These are phyloP conservation scores for Pseudachorutes palmiensis DNA, from an alignment of 1,140 invertebrate species.

Conservation along the genomic window DNA sequence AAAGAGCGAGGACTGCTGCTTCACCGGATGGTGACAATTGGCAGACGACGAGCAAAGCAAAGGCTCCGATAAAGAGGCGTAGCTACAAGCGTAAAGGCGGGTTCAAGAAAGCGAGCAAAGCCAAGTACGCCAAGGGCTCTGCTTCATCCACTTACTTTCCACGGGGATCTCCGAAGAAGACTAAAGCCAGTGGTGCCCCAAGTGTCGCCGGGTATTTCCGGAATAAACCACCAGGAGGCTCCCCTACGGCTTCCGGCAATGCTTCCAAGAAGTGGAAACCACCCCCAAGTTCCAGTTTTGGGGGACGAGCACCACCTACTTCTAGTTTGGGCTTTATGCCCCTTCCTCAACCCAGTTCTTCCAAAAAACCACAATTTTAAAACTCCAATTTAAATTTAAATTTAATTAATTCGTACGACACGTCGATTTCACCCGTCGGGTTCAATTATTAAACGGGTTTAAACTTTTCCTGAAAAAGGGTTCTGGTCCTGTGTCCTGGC, in stretches of 20 bases:
- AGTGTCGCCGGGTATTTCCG: background rate
- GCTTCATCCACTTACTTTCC: too few relatives aligned
- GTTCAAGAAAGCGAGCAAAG: background rate
- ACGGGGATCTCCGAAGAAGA: background rate
- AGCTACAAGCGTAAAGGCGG: background rate
- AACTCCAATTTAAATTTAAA: background rate
- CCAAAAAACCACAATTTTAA: slow-evolving; percentile 3
- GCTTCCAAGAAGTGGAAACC: background rate
- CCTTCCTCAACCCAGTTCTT: background rate
- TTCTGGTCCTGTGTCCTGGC: too few relatives aligned
- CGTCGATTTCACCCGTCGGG: too few relatives aligned
- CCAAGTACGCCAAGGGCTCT: too few relatives aligned
- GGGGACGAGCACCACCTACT: background rate
- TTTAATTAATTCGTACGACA: too few relatives aligned
- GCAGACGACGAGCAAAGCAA: background rate
- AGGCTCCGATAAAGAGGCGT: background rate
- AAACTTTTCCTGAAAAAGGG: too few relatives aligned
- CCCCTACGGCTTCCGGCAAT: background rate
- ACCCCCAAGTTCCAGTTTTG: background rate
- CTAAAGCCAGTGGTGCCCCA: background rate
- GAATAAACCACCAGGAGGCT: background rate
- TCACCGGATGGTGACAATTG: background rate
- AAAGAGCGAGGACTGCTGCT: background rate
- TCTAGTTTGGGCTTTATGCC: background rate
- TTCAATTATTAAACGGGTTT: too few relatives aligned